These are phyloP conservation scores for Hestina assimilis DNA, from an alignment of 1,140 invertebrate genomes.

Conservation along the genomic window DNA sequence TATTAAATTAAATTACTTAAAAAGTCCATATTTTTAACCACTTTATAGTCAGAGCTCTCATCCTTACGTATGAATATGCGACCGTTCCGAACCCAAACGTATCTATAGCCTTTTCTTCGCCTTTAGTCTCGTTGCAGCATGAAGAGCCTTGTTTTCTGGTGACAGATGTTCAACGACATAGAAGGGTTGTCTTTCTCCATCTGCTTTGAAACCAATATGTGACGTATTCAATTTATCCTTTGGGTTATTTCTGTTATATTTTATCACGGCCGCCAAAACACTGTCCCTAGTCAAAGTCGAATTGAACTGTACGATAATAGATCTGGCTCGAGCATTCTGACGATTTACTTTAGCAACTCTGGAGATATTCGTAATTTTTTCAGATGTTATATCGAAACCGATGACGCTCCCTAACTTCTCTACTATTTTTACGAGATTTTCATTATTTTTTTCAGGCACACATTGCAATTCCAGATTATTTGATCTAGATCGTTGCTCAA, in stretches of 20 bases:
- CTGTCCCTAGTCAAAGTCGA: not conserved
- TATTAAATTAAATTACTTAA: too few species aligned
- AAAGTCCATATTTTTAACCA: not conserved
- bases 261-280: not conserved
- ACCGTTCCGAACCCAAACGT: not conserved
- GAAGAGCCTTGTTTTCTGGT: not conserved
- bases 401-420: not conserved
- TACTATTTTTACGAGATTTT: constrained; percentile 1
- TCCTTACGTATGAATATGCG: not conserved
- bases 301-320: not conserved
- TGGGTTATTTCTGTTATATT: not conserved
- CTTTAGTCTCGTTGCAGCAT: not conserved
- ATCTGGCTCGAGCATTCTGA: not conserved
- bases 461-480: not conserved
- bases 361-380: not conserved
- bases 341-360: not conserved
- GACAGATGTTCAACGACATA: not conserved
- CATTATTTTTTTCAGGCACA: not conserved
- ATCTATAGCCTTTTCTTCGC: not conserved
- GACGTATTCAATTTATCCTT: constrained; percentile 1
- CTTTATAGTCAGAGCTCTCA: not conserved
- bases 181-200: not conserved
- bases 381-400: not conserved
- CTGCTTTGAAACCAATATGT: not conserved
- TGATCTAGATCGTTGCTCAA: constrained; percentile 26